phyloP scores from a whole-genome alignment of 2,888 invertebrate genomes.

The Catocala nupta region DNA sequence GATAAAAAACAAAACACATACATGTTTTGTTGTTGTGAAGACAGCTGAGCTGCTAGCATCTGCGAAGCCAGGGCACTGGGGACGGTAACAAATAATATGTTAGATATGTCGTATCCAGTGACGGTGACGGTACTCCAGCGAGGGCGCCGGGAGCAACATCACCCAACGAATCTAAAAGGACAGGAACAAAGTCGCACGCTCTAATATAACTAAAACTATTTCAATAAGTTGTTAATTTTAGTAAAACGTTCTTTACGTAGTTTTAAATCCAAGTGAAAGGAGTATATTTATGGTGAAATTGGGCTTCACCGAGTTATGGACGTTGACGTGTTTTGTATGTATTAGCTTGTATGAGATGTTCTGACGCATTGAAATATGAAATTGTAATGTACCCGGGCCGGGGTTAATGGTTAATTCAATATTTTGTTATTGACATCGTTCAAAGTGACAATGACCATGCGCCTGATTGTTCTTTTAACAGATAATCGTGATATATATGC shows the following conservation, averaged over 20 bases:
- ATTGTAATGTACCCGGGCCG: conserved; percentile 68
- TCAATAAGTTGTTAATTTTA: neutral
- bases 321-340: conserved; percentile 22
- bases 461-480: conserved; percentile 44
- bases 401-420: conserved; percentile 72
- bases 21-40: conserved; percentile 97
- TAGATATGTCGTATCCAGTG: conserved; percentile 74
- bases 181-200: conserved; percentile 75
- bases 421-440: conserved; percentile 70
- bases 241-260: neutral
- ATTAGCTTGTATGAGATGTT: conserved; percentile 44
- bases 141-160: conserved; percentile 52
- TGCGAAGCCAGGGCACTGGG: conserved; percentile 98
- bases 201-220: conserved; percentile 27
- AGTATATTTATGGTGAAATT: conserved; percentile 9
- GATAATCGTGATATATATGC: conserved; percentile 22
- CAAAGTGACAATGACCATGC: conserved; percentile 63
- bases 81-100: conserved; percentile 88
- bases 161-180: conserved; percentile 45
- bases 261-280: too few relatives aligned
- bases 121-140: conserved; percentile 53
- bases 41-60: conserved; percentile 97
- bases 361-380: conserved; percentile 69
- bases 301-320: conserved; percentile 21
- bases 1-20: conserved; percentile 90